Percentiles rank a stretch among this genome's conserved stretches.
phyloP scores from a whole-genome alignment of 2,113 vertebrate genomes.

The Strix uralensis region DNA sequence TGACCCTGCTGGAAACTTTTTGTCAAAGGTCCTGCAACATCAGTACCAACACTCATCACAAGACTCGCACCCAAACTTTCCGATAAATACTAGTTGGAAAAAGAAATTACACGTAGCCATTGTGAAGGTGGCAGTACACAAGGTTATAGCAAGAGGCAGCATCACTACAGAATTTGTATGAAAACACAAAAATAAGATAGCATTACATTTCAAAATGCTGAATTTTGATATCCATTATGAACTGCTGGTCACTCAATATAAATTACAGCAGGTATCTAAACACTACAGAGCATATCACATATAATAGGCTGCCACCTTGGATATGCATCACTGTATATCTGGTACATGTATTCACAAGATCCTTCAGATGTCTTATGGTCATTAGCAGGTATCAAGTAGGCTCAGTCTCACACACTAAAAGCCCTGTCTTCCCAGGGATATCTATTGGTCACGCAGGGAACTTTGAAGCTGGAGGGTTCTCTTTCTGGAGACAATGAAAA shows the following conservation, averaged over 20 bases:
- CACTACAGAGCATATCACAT: neutral
- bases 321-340: neutral
- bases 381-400: neutral
- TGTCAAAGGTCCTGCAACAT: neutral
- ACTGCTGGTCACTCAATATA: neutral
- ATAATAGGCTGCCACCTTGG: neutral
- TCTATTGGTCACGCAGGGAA: neutral
- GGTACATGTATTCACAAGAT: neutral
- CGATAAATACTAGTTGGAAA: neutral
- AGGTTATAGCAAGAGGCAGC: neutral
- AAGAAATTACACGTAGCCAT: neutral
- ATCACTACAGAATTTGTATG: neutral
- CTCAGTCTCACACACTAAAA: neutral
- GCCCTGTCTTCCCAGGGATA: neutral
- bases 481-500: neutral
- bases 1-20: neutral
- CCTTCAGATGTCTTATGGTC: neutral
- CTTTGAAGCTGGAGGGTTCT: neutral
- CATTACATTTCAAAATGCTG: neutral
- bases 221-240: neutral
- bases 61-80: neutral
- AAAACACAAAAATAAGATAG: neutral
- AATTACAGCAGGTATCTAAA: neutral
- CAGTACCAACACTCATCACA: neutral
- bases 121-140: neutral